Evolutionary conservation across 2,113 vertebrate species (phyloP).

Genomic region (Scalopus aquaticus): DNA sequence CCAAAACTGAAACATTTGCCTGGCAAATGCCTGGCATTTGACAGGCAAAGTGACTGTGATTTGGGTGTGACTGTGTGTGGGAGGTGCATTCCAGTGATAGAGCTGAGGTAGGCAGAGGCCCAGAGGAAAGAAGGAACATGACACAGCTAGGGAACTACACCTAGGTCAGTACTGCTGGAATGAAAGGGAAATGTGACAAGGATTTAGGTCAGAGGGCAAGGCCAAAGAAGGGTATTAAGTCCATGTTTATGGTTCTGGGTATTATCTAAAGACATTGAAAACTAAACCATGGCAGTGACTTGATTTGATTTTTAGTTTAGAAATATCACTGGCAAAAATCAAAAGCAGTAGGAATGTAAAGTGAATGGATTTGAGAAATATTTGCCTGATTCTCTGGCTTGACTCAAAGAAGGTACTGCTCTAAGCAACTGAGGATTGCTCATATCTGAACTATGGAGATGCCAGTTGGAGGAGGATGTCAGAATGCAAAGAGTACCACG

Average conservation of each 20-base stretch:
- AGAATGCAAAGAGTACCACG: neutral
- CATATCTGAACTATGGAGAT: neutral
- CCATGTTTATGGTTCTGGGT: neutral
- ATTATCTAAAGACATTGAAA: neutral
- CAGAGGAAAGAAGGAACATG: neutral
- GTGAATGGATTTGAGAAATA: slow-evolving; percentile 29
- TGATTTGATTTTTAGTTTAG: neutral
- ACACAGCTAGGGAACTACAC: neutral
- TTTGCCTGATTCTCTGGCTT: neutral
- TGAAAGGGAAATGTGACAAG: neutral
- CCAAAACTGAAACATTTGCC: neutral
- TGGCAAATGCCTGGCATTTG: neutral
- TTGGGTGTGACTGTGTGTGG: neutral
- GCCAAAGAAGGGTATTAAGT: neutral
- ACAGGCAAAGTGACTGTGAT: neutral
- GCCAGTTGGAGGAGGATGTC: neutral
- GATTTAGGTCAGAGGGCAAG: neutral
- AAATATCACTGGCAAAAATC: slow-evolving; percentile 14
- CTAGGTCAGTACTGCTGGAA: neutral
- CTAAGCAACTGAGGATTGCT: neutral
- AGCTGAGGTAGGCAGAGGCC: neutral
- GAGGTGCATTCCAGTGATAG: neutral
- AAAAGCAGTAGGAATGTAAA: slow-evolving; percentile 2
- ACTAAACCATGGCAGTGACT: slow-evolving; percentile 4
- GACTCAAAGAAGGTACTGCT: neutral